Percentiles rank a stretch among this genome's conserved stretches.
These are phyloP conservation scores for Chaenodraco wilsoni DNA, from an alignment of 2,797 vertebrate species.

Conservation along the genomic window DNA sequence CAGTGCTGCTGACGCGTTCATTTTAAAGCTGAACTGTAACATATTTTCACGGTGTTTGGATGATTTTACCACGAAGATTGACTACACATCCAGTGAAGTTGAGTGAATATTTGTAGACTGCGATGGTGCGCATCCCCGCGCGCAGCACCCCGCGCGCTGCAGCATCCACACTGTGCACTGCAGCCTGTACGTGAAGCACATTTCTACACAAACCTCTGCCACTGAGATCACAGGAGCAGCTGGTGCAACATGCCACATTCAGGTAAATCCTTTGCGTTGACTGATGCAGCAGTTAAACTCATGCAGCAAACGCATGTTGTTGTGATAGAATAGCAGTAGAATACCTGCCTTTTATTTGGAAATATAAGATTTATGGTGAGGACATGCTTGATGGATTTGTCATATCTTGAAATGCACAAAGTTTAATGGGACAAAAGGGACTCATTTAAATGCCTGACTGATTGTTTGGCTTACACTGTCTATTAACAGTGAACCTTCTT, in stretches of 20 bases:
- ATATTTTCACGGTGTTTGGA: neutral
- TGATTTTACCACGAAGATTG: neutral
- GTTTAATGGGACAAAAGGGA: slow-evolving; percentile 3
- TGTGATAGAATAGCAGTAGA: neutral
- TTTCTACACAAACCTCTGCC: slow-evolving; percentile 13
- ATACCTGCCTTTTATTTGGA: neutral
- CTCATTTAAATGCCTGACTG: neutral
- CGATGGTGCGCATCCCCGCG: slow-evolving; percentile 26
- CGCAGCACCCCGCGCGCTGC: slow-evolving; percentile 59
- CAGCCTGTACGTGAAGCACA: slow-evolving; percentile 44
- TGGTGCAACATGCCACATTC: slow-evolving; percentile 21
- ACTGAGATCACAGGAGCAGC: slow-evolving; percentile 19
- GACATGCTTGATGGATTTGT: neutral
- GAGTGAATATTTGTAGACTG: neutral
- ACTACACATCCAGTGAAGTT: slow-evolving; percentile 32
- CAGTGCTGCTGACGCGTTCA: neutral
- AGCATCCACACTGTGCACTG: slow-evolving; percentile 57
- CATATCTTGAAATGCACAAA: neutral
- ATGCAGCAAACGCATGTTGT: neutral
- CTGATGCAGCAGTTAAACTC: neutral
- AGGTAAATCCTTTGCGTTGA: slow-evolving; percentile 42
- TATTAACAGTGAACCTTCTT: neutral
- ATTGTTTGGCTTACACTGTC: neutral
- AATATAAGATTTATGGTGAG: neutral
- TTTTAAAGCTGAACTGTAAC: neutral